Base-by-base conservation (phyloP, 1,140 invertebrate species). In the Wiebesia pumilae region DNA sequence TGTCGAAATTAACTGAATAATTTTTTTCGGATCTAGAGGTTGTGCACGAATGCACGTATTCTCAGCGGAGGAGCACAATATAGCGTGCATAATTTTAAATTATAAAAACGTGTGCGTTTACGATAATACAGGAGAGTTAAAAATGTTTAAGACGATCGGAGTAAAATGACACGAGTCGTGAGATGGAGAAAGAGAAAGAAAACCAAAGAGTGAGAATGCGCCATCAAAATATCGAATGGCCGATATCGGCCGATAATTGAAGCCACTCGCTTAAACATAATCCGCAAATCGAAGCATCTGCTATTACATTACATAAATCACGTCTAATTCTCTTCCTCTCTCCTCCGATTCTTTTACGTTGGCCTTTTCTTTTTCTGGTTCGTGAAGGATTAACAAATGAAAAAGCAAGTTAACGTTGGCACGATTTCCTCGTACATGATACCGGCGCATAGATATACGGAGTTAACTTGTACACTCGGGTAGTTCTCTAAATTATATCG, bases 181-280 rank as follows among this genome's bases (percentile, higher is more conserved):
- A 35, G 10, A 69, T 0, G 19, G 33, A 69, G 65, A 69, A 12
- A 33, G 33, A 35, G 24, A 27, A n/a, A 54, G 33, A 27, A n/a
- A 38, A 62, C 9, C 73, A 51, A 73, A 73, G 67, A 75, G 4
- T 6, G 71, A 71, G 67, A 89, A 88, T 67, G 79, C 73, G 81
- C 88, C 90, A 90, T 90, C 89, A 85, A 88, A 88, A 91, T 90
- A 90, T 91, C 90, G 87, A 83, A 87, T 83, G 82, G 51, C 79
- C 86, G 88, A 90, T 90, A 91, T 88, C 88, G 83, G 67, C 73
- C 88, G 89, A 91, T 91, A 90, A 90, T 90, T 90, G 88, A 83
- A 84, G 84, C 84, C 81, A 79, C 85, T 90, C 84, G 84, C 67
- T 83, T 54, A 67, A n/a, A 91, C 89, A 90, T 91, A 91, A 91